Evolutionary conservation across 2,888 invertebrate genomes (phyloP).

Genomic region (Anarsia innoxiella): DNA sequence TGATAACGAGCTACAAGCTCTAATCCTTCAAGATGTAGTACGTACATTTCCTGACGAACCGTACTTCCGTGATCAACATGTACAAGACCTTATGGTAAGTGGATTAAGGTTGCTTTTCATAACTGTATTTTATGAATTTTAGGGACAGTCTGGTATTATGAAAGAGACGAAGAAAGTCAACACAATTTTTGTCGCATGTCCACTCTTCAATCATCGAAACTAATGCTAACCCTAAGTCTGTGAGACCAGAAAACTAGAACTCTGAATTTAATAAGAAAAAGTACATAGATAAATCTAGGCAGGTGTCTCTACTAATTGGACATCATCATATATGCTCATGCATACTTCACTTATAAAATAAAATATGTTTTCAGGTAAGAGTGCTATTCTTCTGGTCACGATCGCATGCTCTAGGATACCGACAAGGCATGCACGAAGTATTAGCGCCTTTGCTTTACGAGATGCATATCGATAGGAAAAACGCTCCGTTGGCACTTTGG

Average conservation of each 20-base stretch:
- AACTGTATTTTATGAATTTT: too few relatives aligned
- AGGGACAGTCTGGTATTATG: too few relatives aligned
- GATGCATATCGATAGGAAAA: conserved; percentile 81
- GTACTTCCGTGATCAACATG: conserved; percentile 81
- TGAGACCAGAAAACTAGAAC: too few relatives aligned
- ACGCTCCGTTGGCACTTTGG: conserved; percentile 41
- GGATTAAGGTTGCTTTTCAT: too few relatives aligned
- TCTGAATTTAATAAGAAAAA: not conserved
- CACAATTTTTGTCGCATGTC: too few relatives aligned
- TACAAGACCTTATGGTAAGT: conserved; percentile 82
- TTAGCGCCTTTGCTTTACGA: conserved; percentile 87
- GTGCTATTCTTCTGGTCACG: conserved; percentile 78
- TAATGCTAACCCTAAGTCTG: too few relatives aligned
- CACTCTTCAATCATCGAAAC: too few relatives aligned
- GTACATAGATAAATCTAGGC: too few relatives aligned
- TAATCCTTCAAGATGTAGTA: conserved; percentile 87
- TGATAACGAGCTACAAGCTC: conserved; percentile 83
- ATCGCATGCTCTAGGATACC: conserved; percentile 82
- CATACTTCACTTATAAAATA: too few relatives aligned
- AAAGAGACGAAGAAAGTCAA: too few relatives aligned
- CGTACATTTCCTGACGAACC: conserved; percentile 88
- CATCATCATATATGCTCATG: too few relatives aligned
- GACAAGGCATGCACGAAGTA: conserved; percentile 93
- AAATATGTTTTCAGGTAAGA: conserved; percentile 47
- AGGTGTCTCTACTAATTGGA: not conserved